Percentiles rank a stretch among this genome's conserved stretches.
phyloP scores from a whole-genome alignment of 2,797 vertebrate genomes.

The Sebastes dallii region DNA sequence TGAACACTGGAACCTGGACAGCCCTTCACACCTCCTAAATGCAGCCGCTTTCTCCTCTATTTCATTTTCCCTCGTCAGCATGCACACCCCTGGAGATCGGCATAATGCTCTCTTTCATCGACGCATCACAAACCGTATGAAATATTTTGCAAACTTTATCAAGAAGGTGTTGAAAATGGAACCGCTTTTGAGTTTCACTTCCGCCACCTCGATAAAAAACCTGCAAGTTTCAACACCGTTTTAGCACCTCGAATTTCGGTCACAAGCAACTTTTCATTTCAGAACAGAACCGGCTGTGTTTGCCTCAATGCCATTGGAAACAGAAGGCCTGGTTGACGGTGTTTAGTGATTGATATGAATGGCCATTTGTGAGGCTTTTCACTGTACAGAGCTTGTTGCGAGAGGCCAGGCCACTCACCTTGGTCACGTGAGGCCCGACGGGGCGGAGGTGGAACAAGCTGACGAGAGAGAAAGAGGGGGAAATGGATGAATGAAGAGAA shows the following conservation, averaged over 20 bases:
- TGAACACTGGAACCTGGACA: conserved; percentile 57
- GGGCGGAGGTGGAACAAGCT: neutral
- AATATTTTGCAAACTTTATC: conserved; percentile 64
- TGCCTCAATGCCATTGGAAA: conserved; percentile 52
- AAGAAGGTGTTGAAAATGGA: conserved; percentile 66
- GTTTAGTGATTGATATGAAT: conserved; percentile 68
- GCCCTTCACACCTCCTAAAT: conserved; percentile 75
- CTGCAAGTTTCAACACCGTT: conserved; percentile 47
- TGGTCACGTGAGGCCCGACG: neutral
- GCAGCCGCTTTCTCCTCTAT: conserved; percentile 55
- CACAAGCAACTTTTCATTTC: conserved; percentile 71
- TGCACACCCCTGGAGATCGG: conserved; percentile 9
- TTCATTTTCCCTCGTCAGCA: conserved; percentile 23
- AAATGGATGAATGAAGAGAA: conserved; percentile 9
- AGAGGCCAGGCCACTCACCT: conserved; percentile 19
- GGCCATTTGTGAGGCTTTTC: conserved; percentile 64
- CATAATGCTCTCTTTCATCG: conserved; percentile 77
- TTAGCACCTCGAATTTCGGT: conserved; percentile 53
- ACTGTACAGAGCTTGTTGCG: conserved; percentile 47
- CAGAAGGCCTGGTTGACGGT: conserved; percentile 55
- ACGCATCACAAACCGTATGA: conserved; percentile 44
- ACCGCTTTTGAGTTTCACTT: conserved; percentile 48
- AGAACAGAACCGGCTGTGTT: conserved; percentile 71
- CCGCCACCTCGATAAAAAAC: conserved; percentile 47
- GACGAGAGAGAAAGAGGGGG: conserved; percentile 9